A percentile compares a stretch with the other conserved stretches of the same genome.
These are phyloP conservation scores for Mystacornis crossleyi DNA, from an alignment of 2,113 vertebrate species.

Conservation along the genomic window DNA sequence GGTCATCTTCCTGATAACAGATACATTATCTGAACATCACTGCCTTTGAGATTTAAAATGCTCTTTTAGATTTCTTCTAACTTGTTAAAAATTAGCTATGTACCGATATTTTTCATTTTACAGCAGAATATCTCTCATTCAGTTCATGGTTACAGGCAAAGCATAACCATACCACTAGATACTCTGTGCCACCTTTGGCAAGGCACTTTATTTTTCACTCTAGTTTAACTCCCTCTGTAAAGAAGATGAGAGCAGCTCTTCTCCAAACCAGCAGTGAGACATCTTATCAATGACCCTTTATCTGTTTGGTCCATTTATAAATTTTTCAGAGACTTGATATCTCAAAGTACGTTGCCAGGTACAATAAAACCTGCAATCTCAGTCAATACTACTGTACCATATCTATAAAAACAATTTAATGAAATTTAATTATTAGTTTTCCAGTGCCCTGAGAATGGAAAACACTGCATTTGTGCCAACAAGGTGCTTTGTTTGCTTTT, in stretches of 20 bases:
- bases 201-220: neutral
- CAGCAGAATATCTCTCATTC: neutral
- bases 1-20: neutral
- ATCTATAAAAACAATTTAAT: neutral
- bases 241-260: neutral
- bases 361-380: neutral
- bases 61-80: neutral
- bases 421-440: neutral
- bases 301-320: neutral
- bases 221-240: neutral
- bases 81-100: fast-evolving
- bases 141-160: neutral
- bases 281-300: neutral
- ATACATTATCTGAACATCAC: neutral
- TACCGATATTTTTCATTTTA: neutral
- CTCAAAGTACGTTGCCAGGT: neutral
- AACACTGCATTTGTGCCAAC: neutral
- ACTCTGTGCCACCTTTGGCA: neutral
- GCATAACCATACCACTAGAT: neutral
- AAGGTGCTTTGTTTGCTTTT: neutral
- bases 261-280: neutral
- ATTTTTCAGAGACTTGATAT: neutral
- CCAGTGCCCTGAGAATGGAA: constrained; percentile 7
- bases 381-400: neutral
- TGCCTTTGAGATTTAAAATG: neutral